Evolutionary conservation across 2,888 invertebrate species (phyloP), one percentile per base, ranked within the genome.

Genomic region (Vannuccia rotundouncinata): DNA sequence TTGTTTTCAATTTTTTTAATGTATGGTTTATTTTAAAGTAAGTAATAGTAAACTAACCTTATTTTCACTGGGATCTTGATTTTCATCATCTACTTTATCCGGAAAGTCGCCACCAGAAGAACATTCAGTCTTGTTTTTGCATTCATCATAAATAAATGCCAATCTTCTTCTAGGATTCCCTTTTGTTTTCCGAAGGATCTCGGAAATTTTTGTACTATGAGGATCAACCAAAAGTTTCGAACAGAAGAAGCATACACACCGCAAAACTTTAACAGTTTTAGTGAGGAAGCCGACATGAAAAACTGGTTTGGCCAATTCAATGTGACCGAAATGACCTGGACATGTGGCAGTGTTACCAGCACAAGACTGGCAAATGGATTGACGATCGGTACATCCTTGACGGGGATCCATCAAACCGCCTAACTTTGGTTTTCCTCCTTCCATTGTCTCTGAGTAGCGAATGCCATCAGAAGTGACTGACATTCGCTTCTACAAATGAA

Each of bases 351-450:
- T 95, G 86, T 95, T 96, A 74, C 98, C 91, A 84, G 86, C 87
- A 84, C 88, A 88, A 0, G 88, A 88, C 84, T 87, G 87, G 82
- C 88, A 88, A 30, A 86, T 81, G 0, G 81, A 82, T 0, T 92
- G 92, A 83, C 95, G 91, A 87, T 96, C 96, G 75, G 95, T 94
- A 82, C 95, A 95, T 84, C 98, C 99, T 90, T 99, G 98, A 80
- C 99, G 91, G 0, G 99, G 99, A 89, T 99, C 99, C 98, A 99
- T 99, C 83, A 99, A 92, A 31, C 99, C 99, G 0, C 97, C 96
- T 82, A 97, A 89, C 88, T 99, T 99, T 0, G 99, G 98, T 74
- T 97, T 92, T 28, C 98, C 98, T 77, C 96, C 96, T 90, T 99
- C 98, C 92, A 96, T 95, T 0, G 97, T 95, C 90, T 99, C 99